Base-by-base conservation (phyloP, 2,113 vertebrate species). In the Eclectus roratus region DNA sequence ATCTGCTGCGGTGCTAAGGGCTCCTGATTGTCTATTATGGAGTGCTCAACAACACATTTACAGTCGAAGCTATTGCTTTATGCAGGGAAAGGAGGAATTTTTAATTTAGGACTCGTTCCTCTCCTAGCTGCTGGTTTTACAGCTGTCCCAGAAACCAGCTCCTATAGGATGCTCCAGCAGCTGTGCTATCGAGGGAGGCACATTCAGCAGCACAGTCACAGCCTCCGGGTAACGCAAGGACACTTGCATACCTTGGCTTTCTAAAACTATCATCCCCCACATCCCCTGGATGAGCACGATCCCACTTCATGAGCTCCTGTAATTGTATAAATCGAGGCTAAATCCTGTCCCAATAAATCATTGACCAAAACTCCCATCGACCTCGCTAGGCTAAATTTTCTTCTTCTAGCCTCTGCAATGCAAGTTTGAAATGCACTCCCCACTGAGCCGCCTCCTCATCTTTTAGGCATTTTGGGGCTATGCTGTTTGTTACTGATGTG, bases 71-170 rank as follows among this genome's bases (percentile, higher is more conserved):
- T 64, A 52, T 28, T 19, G 64, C 49, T 82, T 89, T 66, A 46
- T 2, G 28, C 11, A 53, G 46, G 37, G 55, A 91, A 77, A 9
- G 18, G 23, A 83, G 39, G 64, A 39, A 39, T 55, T 88, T 84
- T 90, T 7, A 70, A 95, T 94, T 47, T 47, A 70, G 82, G 71
- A 10, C 68, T 91, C 1, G 0, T 77, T 91, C 28, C n/a, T 83
- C n/a, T 79, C 74, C 72, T 37, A 44, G 91, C 80, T 89, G 80
- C 77, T 74, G 69, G 52, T n/a, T 85, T 60, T 81, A 19, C 33
- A 88, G 76, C 91, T 78, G 82, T 39, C 58, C 71, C 79, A 93
- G 93, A 25, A 85, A 88, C 37, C 63, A 58, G 80, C 63, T 53
- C 10, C 1, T 25, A 39, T 5, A n/a, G 4, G 37, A 70, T 66